These are phyloP conservation scores for Dasypogon diadema DNA, from an alignment of 2,888 invertebrate species.

Conservation along the genomic window DNA sequence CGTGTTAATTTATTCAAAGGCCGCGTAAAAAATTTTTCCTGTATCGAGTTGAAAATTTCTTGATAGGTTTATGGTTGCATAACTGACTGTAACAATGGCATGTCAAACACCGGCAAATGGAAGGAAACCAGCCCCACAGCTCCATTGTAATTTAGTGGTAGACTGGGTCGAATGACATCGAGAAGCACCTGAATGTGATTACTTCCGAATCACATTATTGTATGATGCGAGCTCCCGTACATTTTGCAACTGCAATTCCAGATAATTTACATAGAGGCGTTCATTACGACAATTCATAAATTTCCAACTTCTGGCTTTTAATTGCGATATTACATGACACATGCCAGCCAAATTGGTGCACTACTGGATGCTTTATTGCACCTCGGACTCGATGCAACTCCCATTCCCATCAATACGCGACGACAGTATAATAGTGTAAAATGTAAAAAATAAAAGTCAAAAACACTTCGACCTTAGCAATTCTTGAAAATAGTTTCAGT, in stretches of 20 bases:
- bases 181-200: slow-evolving; percentile 36
- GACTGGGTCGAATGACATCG: slow-evolving; percentile 4
- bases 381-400: too few species aligned
- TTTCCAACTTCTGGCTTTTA: slow-evolving; percentile 12
- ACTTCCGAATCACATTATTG: slow-evolving; percentile 38
- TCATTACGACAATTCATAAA: slow-evolving; percentile 22
- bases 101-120: background rate
- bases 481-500: background rate
- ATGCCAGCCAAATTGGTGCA: slow-evolving; percentile 14
- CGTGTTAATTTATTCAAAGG: background rate
- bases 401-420: too few species aligned
- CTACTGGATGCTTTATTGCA: background rate
- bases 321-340: slow-evolving; percentile 21
- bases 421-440: background rate
- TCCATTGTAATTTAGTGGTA: background rate
- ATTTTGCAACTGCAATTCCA: slow-evolving; percentile 29
- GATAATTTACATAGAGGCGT: slow-evolving; percentile 29
- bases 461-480: slow-evolving; percentile 1
- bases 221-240: background rate
- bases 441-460: background rate
- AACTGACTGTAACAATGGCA: slow-evolving; percentile 27
- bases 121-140: background rate
- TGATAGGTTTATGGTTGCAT: background rate
- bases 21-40: background rate
- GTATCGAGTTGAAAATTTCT: background rate